These are phyloP conservation scores for Eristalis pertinax DNA, from an alignment of 2,888 invertebrate species.

Conservation along the genomic window DNA sequence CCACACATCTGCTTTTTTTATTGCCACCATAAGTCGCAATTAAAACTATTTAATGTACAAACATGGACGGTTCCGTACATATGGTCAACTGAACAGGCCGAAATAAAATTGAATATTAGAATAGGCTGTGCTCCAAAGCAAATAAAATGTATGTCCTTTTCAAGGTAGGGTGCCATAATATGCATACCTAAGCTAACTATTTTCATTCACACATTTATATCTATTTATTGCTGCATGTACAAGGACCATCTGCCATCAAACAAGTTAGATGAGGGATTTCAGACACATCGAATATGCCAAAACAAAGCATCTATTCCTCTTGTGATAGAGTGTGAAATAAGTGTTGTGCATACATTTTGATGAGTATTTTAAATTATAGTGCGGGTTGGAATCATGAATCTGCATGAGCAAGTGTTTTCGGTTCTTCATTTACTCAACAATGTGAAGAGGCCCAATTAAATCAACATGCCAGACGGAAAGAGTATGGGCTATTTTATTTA, in stretches of 20 bases:
- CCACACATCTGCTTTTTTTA: constrained; percentile 17
- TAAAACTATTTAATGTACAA: constrained; percentile 32
- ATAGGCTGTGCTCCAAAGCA: constrained; percentile 49
- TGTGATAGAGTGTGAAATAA: constrained; percentile 4
- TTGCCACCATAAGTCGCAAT: constrained; percentile 14
- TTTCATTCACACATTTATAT: constrained; percentile 44
- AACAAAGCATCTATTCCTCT: constrained; percentile 28
- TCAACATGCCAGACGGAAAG: constrained; percentile 9
- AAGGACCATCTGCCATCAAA: neutral
- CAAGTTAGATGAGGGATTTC: neutral
- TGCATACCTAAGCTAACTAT: constrained; percentile 51
- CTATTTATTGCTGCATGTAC: neutral
- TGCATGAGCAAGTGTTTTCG: constrained; percentile 56
- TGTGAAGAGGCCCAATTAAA: constrained; percentile 9
- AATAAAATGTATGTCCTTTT: constrained; percentile 39
- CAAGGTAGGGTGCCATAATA: neutral
- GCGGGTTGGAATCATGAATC: constrained; percentile 29
- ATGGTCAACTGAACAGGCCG: neutral
- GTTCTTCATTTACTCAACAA: constrained; percentile 58
- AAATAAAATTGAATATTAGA: constrained; percentile 57
- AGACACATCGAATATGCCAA: constrained; percentile 31
- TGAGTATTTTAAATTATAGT: constrained; percentile 54
- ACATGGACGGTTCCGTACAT: neutral
- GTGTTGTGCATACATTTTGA: constrained; percentile 54
- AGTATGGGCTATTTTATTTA: constrained; percentile 49